Evolutionary conservation across 2,888 invertebrate genomes (phyloP).

Genomic region (Drosophila anceps): DNA sequence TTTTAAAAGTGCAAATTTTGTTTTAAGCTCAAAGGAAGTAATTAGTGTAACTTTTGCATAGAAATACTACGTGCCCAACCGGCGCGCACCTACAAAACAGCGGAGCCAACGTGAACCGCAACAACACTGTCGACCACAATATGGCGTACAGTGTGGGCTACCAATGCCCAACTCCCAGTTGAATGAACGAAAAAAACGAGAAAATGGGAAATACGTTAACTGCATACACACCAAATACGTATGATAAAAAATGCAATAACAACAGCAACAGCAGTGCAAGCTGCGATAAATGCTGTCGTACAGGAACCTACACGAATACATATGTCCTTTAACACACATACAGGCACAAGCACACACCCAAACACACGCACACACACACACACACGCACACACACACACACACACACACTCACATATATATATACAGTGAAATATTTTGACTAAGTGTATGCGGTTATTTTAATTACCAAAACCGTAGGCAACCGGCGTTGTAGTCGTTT

Average conservation of each 20-base stretch:
- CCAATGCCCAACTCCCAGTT: background rate
- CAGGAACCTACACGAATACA: conserved; percentile 13
- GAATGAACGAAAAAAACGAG: background rate
- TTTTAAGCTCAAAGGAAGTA: conserved; percentile 84
- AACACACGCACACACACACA: conserved; percentile 2
- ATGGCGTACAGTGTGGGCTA: conserved; percentile 30
- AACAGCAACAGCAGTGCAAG: conserved; percentile 57
- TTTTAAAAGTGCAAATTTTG: conserved; percentile 84
- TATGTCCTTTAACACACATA: conserved; percentile 3
- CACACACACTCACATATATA: conserved; percentile 9
- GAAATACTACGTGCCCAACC: conserved; percentile 71
- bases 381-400: conserved; percentile 5
- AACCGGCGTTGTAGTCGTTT: conserved; percentile 38
- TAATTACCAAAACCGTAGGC: conserved; percentile 77
- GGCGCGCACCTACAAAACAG: conserved; percentile 38
- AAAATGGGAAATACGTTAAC: conserved; percentile 9
- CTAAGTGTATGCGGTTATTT: conserved; percentile 78
- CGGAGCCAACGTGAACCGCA: conserved; percentile 26
- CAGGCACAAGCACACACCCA: background rate
- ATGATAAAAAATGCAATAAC: conserved; percentile 74
- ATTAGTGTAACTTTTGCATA: conserved; percentile 78
- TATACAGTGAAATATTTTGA: conserved; percentile 43
- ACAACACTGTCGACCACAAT: conserved; percentile 33
- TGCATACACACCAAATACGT: conserved; percentile 41
- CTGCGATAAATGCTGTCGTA: conserved; percentile 60